Evolutionary conservation across 2,113 vertebrate genomes (phyloP).

Genomic region (Tychaedon coryphoeus): DNA sequence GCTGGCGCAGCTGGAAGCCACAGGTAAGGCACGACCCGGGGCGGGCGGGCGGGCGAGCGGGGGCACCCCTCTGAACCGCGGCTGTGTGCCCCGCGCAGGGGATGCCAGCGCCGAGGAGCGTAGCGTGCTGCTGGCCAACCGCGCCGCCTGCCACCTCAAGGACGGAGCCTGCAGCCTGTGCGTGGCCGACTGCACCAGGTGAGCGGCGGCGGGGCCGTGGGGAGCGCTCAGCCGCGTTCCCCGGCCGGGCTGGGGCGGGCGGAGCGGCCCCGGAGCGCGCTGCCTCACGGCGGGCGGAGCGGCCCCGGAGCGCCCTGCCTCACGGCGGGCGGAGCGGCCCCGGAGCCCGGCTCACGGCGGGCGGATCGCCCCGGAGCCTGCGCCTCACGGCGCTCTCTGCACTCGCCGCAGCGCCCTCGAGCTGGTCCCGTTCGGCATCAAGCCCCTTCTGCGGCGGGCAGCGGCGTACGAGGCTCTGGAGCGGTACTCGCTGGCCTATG

Average conservation of each 20-base stretch:
- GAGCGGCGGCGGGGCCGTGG: slow-evolving; percentile 24
- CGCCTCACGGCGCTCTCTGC: background rate
- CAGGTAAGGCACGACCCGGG: slow-evolving; percentile 63
- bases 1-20: slow-evolving; percentile 76
- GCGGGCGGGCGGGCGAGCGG: background rate
- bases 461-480: slow-evolving; percentile 88
- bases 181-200: slow-evolving; percentile 87
- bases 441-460: slow-evolving; percentile 87
- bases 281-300: too few species aligned
- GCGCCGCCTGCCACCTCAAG: slow-evolving; percentile 87
- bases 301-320: too few species aligned
- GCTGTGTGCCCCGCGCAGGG: background rate
- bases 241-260: background rate
- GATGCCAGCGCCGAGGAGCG: slow-evolving; percentile 73
- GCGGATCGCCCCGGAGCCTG: background rate
- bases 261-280: background rate
- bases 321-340: background rate
- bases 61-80: too few species aligned
- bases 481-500: slow-evolving; percentile 83
- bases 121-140: slow-evolving; percentile 86
- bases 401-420: slow-evolving; percentile 68
- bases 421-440: slow-evolving; percentile 83
- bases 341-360: too few species aligned
- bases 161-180: slow-evolving; percentile 87
- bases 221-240: fast-evolving